phyloP scores from a whole-genome alignment of 2,113 vertebrate genomes.

The Zosterops pallidus region DNA sequence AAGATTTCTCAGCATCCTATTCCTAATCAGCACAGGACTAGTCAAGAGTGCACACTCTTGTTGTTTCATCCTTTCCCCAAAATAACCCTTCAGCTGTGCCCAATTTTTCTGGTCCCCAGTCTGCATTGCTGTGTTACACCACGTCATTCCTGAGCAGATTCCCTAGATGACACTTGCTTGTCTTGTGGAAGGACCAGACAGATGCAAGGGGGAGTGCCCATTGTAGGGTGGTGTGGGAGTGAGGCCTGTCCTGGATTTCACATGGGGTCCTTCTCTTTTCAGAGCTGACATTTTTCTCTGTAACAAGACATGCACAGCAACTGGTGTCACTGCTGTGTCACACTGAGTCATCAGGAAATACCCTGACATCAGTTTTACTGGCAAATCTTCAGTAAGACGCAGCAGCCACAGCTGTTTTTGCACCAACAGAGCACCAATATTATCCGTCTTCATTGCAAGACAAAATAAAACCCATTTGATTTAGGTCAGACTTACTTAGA shows the following conservation, averaged over 20 bases:
- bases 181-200: not conserved
- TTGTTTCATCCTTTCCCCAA: not conserved
- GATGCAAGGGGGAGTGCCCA: not conserved
- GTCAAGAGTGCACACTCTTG: not conserved
- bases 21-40: not conserved
- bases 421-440: not conserved
- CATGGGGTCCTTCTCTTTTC: not conserved
- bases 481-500: not conserved
- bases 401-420: not conserved
- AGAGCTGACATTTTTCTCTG: not conserved
- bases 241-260: not conserved
- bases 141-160: constrained; percentile 3
- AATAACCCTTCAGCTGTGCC: constrained; percentile 47
- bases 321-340: not conserved
- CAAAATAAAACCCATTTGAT: not conserved
- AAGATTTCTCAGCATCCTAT: not conserved
- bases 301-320: not conserved
- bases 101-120: not conserved
- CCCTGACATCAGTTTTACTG: not conserved
- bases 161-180: not conserved
- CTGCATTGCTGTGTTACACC: not conserved
- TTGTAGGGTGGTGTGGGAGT: not conserved
- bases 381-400: not conserved
- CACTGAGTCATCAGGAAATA: not conserved
- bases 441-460: not conserved